These are phyloP conservation scores for Tenthredo mesomela DNA, from an alignment of 2,888 invertebrate species.

Conservation along the genomic window DNA sequence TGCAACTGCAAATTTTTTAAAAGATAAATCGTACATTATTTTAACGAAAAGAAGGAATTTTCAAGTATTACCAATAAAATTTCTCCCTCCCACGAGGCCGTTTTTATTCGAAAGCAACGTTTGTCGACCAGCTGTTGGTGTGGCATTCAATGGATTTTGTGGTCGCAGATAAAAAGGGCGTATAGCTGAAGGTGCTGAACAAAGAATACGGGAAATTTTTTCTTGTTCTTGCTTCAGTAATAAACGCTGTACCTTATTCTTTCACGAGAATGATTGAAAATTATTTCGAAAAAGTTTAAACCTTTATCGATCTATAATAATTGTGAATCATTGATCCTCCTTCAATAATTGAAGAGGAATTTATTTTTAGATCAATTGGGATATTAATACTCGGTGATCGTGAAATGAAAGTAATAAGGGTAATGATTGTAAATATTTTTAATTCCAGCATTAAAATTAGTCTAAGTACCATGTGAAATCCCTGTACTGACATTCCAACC, in stretches of 20 bases:
- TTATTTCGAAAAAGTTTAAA: neutral
- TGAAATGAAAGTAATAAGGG: neutral
- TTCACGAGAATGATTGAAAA: neutral
- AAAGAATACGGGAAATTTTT: neutral
- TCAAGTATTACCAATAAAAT: constrained; percentile 24
- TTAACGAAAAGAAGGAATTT: neutral
- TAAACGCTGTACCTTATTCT: neutral
- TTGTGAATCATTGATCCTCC: neutral
- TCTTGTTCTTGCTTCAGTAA: neutral
- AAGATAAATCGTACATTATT: neutral
- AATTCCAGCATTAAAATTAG: constrained; percentile 48
- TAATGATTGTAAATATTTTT: neutral
- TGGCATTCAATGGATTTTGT: constrained; percentile 12
- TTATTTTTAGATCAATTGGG: neutral
- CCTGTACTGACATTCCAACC: constrained; percentile 35
- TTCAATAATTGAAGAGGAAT: neutral
- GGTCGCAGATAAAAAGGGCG: constrained; percentile 34
- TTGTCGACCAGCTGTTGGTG: neutral
- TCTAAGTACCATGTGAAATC: constrained; percentile 45
- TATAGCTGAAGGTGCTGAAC: constrained; percentile 29
- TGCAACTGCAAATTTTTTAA: neutral
- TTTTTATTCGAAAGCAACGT: constrained; percentile 34
- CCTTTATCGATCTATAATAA: neutral
- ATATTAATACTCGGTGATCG: neutral
- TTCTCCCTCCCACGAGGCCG: constrained; percentile 19